phyloP scores from a whole-genome alignment of 2,888 invertebrate genomes.

The Diogma glabrata region DNA sequence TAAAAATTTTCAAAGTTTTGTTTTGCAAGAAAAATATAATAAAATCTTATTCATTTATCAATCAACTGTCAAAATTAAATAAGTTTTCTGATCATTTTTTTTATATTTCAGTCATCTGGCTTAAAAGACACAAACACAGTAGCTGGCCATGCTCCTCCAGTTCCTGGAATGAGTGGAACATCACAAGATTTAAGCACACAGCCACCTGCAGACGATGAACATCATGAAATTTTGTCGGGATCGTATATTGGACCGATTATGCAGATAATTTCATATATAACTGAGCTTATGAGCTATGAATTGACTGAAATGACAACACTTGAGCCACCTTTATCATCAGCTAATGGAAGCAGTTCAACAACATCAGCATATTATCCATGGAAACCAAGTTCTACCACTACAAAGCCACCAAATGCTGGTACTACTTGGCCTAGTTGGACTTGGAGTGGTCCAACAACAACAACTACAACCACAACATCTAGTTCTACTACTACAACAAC shows the following conservation, averaged over 20 bases:
- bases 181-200: neutral
- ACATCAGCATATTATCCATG: constrained; percentile 24
- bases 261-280: constrained; percentile 36
- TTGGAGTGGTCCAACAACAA: constrained; percentile 1
- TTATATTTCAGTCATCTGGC: neutral
- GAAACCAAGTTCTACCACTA: neutral
- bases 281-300: constrained; percentile 35
- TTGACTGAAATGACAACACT: constrained; percentile 30
- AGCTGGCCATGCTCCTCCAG: constrained; percentile 7
- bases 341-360: constrained; percentile 14
- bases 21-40: no score
- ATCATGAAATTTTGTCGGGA: constrained; percentile 23
- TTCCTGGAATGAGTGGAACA: constrained; percentile 6
- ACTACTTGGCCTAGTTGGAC: constrained; percentile 7
- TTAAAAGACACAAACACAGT: no score
- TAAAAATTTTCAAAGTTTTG: no score
- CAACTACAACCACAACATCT: constrained; percentile 21
- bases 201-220: neutral
- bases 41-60: no score
- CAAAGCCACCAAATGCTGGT: constrained; percentile 9
- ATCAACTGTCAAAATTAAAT: no score
- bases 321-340: constrained; percentile 32
- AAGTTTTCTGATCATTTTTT: no score
- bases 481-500: constrained; percentile 22
- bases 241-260: constrained; percentile 35